These are phyloP conservation scores for Psettodes erumei DNA, from an alignment of 2,113 vertebrate genomes.

Conservation along the genomic window DNA sequence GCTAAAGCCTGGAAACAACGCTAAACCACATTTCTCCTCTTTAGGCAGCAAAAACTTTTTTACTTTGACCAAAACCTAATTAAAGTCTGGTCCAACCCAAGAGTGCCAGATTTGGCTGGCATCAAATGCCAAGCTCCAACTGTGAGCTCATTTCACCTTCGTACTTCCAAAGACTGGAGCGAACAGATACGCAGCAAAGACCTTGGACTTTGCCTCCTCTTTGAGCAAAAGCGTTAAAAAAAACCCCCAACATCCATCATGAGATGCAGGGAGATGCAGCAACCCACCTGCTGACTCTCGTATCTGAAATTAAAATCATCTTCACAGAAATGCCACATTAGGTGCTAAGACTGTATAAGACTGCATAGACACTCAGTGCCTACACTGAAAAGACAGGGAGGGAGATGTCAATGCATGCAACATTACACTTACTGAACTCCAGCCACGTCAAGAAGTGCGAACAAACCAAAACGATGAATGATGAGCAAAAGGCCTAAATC, in stretches of 20 bases:
- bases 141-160: neutral
- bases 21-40: conserved; percentile 1
- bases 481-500: neutral
- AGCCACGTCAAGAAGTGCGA: neutral
- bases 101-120: neutral
- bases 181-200: neutral
- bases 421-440: neutral
- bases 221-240: neutral
- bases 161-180: neutral
- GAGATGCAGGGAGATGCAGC: neutral
- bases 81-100: neutral
- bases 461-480: conserved; percentile 21
- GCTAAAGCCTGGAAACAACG: neutral
- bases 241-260: neutral
- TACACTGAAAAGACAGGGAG: conserved; percentile 1
- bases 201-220: rapidly evolving
- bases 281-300: neutral
- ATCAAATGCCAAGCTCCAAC: neutral
- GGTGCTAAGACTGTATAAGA: neutral
- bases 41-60: neutral
- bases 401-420: conserved; percentile 17
- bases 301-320: conserved; percentile 17
- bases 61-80: conserved; percentile 4
- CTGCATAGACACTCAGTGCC: neutral
- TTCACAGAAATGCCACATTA: conserved; percentile 38